These are phyloP conservation scores for Ectobius pallidus DNA, from an alignment of 2,888 invertebrate genomes.

Conservation along the genomic window DNA sequence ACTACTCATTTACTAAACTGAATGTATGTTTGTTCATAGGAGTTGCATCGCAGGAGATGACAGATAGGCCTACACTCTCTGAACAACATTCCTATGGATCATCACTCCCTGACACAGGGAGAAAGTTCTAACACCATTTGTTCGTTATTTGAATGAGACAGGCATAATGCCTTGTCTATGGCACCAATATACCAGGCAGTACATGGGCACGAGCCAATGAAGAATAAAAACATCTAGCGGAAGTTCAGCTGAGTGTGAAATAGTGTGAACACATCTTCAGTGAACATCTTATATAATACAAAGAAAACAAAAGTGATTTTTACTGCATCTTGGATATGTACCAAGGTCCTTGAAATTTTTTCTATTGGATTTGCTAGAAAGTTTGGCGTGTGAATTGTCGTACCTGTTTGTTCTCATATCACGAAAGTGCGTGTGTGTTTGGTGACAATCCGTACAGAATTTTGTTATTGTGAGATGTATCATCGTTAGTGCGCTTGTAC, in stretches of 20 bases:
- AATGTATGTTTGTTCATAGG: neutral
- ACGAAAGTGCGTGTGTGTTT: neutral
- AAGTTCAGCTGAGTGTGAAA: neutral
- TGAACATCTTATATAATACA: too few species aligned
- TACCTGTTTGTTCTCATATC: neutral
- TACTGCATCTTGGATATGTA: neutral
- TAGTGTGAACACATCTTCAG: neutral
- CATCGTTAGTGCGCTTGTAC: too few species aligned
- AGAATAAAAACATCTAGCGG: slow-evolving; percentile 1
- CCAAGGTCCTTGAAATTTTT: too few species aligned
- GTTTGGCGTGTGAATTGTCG: neutral
- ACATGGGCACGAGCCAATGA: slow-evolving; percentile 7
- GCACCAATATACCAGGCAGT: neutral
- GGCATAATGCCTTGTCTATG: too few species aligned
- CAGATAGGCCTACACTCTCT: neutral
- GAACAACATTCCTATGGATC: neutral
- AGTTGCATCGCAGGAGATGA: neutral
- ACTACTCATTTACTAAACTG: too few species aligned
- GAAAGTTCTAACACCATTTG: slow-evolving; percentile 2
- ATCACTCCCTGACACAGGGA: neutral
- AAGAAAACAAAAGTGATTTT: neutral
- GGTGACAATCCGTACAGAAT: neutral
- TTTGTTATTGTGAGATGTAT: neutral
- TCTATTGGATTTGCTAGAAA: neutral
- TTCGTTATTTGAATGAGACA: neutral